Evolutionary conservation across 1,140 invertebrate genomes (phyloP).

Genomic region (Drosophila asahinai): DNA sequence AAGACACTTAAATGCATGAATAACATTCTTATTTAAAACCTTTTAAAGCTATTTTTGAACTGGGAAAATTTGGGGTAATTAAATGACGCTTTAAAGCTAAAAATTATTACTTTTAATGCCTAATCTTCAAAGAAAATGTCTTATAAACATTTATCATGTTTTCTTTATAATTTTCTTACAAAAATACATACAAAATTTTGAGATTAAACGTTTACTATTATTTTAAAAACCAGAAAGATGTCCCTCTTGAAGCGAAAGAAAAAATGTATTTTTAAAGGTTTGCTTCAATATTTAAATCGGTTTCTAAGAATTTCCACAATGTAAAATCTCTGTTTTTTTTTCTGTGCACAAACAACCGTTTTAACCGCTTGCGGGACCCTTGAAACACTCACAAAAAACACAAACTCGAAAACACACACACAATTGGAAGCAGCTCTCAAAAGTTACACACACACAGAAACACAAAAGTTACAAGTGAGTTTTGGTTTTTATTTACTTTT

Average conservation of each 20-base stretch:
- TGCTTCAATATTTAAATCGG: not conserved
- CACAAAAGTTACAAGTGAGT: constrained; percentile 27
- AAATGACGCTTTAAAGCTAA: too few relatives aligned
- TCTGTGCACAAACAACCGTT: constrained; percentile 24
- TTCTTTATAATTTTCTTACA: too few relatives aligned
- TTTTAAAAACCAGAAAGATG: not conserved
- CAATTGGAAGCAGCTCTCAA: constrained; percentile 11
- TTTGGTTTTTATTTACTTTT: constrained; percentile 40
- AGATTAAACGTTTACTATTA: fast-evolving
- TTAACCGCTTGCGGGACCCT: constrained; percentile 36
- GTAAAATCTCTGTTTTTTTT: not conserved
- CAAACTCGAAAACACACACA: constrained; percentile 13
- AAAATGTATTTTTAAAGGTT: too few relatives aligned
- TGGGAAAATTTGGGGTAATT: not conserved
- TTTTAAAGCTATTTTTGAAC: not conserved
- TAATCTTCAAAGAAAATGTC: too few relatives aligned
- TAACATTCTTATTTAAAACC: not conserved
- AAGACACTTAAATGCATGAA: not conserved
- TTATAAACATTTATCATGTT: too few relatives aligned
- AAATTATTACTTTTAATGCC: not conserved
- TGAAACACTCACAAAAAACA: constrained; percentile 43
- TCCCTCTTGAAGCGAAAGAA: too few relatives aligned
- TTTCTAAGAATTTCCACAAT: too few relatives aligned
- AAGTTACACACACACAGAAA: constrained; percentile 7
- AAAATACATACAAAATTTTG: too few relatives aligned